phyloP scores from a whole-genome alignment of 2,797 vertebrate species.

The Notoglanidium macrostoma region DNA sequence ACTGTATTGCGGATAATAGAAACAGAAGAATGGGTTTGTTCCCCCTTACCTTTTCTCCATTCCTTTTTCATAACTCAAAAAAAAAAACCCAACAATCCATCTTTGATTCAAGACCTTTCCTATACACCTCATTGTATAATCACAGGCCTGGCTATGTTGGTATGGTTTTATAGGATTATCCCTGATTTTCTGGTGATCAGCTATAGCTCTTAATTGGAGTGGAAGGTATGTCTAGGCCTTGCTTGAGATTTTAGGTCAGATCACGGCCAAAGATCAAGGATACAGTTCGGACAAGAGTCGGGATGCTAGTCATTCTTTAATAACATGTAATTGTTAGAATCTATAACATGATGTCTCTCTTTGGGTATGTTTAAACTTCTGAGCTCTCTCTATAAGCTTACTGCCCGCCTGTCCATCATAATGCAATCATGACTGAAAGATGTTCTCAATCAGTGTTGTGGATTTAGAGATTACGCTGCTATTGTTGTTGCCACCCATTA shows the following conservation, averaged over 20 bases:
- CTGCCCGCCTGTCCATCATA: constrained; percentile 64
- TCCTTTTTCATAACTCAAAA: constrained; percentile 42
- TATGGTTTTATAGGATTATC: constrained; percentile 51
- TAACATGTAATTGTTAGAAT: constrained; percentile 36
- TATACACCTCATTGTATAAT: constrained; percentile 14
- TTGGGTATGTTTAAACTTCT: constrained; percentile 35
- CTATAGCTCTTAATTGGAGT: constrained; percentile 56
- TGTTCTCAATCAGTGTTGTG: constrained; percentile 77
- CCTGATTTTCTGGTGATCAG: constrained; percentile 45
- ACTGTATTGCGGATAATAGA: neutral
- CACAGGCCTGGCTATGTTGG: constrained; percentile 26
- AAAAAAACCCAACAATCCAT: neutral
- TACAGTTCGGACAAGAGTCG: constrained; percentile 30
- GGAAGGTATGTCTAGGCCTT: constrained; percentile 45
- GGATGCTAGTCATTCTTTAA: constrained; percentile 48
- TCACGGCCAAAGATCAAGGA: constrained; percentile 38
- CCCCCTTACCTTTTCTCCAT: neutral
- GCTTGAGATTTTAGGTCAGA: constrained; percentile 40
- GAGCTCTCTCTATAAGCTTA: constrained; percentile 36
- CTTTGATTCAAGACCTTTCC: constrained; percentile 3
- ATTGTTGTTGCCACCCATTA: constrained; percentile 47
- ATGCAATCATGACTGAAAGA: constrained; percentile 76
- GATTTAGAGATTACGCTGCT: constrained; percentile 74
- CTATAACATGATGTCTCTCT: constrained; percentile 27
- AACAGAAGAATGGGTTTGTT: neutral